These are phyloP conservation scores for Stercorarius parasiticus DNA, from an alignment of 2,113 vertebrate species.

Conservation along the genomic window DNA sequence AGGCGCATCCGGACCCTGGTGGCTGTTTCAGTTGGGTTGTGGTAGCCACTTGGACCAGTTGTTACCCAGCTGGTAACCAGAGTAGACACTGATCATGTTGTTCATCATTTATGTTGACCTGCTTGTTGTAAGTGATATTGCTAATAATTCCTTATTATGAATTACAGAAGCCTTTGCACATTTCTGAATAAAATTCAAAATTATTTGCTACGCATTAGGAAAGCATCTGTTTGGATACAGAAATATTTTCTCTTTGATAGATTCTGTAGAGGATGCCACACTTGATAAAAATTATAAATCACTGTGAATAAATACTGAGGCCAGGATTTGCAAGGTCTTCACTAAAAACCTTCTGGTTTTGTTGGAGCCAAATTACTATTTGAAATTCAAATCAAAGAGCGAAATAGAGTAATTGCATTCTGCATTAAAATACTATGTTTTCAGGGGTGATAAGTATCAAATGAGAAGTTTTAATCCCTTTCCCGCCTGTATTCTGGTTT, in stretches of 20 bases:
- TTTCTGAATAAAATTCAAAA: neutral
- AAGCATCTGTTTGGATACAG: neutral
- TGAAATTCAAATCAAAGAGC: neutral
- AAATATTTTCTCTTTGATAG: neutral
- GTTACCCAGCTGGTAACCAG: neutral
- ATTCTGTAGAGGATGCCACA: neutral
- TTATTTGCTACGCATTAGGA: neutral
- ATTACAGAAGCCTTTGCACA: neutral
- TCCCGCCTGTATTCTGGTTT: neutral
- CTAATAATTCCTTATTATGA: neutral
- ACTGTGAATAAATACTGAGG: neutral
- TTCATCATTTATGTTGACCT: neutral
- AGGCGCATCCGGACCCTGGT: rapidly evolving
- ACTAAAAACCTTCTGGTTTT: neutral
- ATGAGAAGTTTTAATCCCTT: neutral
- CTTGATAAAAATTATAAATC: neutral
- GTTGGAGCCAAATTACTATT: neutral
- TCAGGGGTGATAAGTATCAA: neutral
- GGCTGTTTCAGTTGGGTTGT: neutral
- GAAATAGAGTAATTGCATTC: neutral
- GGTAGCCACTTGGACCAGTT: neutral
- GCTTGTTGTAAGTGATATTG: neutral
- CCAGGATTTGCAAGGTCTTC: neutral
- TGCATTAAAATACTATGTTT: neutral
- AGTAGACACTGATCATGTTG: neutral